Percentiles rank a stretch among this genome's conserved stretches.
Evolutionary conservation across 2,113 vertebrate species (phyloP).

Genomic region (Macquaria australasica): DNA sequence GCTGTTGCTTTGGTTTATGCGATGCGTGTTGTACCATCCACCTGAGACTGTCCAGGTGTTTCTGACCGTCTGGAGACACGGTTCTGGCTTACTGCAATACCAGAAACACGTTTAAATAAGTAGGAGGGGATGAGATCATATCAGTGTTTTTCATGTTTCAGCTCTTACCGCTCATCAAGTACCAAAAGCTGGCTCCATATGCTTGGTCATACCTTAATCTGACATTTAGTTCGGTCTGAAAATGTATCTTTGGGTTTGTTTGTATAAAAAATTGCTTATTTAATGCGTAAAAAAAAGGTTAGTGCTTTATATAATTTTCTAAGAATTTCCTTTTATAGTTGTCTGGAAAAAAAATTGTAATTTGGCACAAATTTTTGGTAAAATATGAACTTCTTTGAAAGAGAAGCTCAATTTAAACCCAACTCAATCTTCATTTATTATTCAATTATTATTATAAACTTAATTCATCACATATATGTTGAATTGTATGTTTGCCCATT

Average conservation of each 20-base stretch:
- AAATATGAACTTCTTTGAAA: neutral
- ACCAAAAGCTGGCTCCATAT: conserved; percentile 15
- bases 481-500: neutral
- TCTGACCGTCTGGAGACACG: neutral
- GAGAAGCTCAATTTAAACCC: neutral
- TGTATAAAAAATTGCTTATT: neutral
- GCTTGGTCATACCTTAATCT: neutral
- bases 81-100: neutral
- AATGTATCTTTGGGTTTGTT: neutral
- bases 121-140: too few species aligned
- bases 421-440: neutral
- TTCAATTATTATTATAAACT: neutral
- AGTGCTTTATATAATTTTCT: neutral
- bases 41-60: neutral
- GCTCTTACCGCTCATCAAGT: too few species aligned
- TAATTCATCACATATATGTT: neutral
- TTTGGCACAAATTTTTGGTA: neutral
- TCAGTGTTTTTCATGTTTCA: neutral
- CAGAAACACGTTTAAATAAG: neutral
- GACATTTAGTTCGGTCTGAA: neutral
- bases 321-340: neutral
- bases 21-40: neutral
- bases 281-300: neutral
- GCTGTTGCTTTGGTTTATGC: conserved; percentile 14
- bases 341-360: neutral